These are phyloP conservation scores for Sphaerophoria rueppellii DNA, from an alignment of 2,888 invertebrate species.

Conservation along the genomic window DNA sequence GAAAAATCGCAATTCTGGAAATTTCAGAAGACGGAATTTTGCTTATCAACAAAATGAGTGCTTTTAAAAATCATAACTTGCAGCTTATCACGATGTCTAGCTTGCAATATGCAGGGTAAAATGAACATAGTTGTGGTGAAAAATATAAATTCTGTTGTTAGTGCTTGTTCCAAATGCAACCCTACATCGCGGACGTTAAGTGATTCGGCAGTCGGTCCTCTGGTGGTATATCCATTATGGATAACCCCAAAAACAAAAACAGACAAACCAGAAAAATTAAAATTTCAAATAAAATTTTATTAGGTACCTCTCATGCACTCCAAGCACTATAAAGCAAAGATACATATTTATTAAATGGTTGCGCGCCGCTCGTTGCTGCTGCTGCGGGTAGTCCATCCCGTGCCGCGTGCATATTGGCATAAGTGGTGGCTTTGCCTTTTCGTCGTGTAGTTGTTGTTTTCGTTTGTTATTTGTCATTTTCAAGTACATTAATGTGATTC, in stretches of 20 bases:
- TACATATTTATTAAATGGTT: slow-evolving; percentile 64
- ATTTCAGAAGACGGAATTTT: no score
- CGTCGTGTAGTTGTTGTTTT: not conserved
- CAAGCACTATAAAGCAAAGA: slow-evolving; percentile 30
- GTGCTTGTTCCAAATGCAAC: not conserved
- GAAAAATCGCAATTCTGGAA: no score
- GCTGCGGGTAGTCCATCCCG: not conserved
- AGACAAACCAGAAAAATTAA: slow-evolving; percentile 40
- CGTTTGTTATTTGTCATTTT: slow-evolving; percentile 50
- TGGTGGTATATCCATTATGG: slow-evolving; percentile 47
- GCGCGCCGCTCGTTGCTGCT: not conserved
- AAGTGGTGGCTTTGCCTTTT: slow-evolving; percentile 26
- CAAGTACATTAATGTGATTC: slow-evolving; percentile 72
- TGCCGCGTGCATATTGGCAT: slow-evolving; percentile 32
- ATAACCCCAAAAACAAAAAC: slow-evolving; percentile 37
- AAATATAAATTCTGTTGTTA: not conserved
- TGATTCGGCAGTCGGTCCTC: not conserved
- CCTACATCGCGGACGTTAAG: not conserved
- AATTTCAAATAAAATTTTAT: slow-evolving; percentile 70
- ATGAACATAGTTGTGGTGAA: no score
- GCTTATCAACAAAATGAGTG: no score
- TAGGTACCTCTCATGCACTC: slow-evolving; percentile 40
- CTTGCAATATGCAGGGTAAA: no score
- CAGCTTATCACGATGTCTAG: no score
- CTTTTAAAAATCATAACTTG: no score